phyloP scores from a whole-genome alignment of 2,888 invertebrate species.

The Timandra comae region DNA sequence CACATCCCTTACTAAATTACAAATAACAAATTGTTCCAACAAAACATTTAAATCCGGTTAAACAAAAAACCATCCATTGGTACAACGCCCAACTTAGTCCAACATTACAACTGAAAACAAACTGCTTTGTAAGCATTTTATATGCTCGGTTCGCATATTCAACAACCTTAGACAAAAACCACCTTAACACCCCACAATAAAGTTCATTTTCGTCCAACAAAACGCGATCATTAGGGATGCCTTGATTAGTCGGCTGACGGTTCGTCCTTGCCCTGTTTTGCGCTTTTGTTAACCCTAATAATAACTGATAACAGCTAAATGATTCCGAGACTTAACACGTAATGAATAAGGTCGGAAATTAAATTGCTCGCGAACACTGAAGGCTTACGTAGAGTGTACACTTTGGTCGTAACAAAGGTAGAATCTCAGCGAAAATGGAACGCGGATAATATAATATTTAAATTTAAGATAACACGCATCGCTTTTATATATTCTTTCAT shows the following conservation, averaged over 20 bases:
- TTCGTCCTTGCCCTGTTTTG: conserved; percentile 39
- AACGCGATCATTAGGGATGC: conserved; percentile 34
- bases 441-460: conserved; percentile 4
- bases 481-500: no score
- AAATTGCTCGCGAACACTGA: conserved; percentile 7
- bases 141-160: conserved; percentile 5
- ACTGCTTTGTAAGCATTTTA: conserved; percentile 19
- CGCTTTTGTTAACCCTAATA: conserved; percentile 35
- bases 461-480: no score
- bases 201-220: conserved; percentile 9
- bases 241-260: conserved; percentile 44
- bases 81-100: background rate
- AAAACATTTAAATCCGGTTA: no score
- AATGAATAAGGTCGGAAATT: conserved; percentile 17
- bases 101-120: conserved; percentile 16
- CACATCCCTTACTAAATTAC: no score
- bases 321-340: conserved; percentile 16
- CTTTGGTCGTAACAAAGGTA: conserved; percentile 15
- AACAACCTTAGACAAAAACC: conserved; percentile 7
- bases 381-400: conserved; percentile 15
- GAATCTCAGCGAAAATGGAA: conserved; percentile 13
- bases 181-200: conserved; percentile 9
- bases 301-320: conserved; percentile 19
- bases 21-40: no score
- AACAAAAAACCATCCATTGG: no score